phyloP scores from a whole-genome alignment of 2,113 vertebrate species.

The Antechinus flavipes region DNA sequence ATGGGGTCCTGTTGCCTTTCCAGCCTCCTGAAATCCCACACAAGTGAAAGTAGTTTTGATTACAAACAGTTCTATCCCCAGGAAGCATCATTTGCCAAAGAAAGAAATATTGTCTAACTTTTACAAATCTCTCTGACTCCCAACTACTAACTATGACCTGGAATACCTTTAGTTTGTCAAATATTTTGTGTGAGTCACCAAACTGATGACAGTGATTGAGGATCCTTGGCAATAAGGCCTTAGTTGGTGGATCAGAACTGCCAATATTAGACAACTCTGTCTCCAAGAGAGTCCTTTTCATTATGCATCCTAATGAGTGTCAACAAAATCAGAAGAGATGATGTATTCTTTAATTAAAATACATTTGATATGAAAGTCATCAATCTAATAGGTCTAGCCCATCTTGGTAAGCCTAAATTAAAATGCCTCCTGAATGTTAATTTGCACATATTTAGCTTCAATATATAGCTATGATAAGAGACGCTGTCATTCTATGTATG shows the following conservation, averaged over 20 bases:
- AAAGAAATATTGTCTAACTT: neutral
- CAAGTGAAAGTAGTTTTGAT: neutral
- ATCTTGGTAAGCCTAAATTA: neutral
- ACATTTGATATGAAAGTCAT: constrained; percentile 39
- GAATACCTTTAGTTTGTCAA: constrained; percentile 23
- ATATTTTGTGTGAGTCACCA: neutral
- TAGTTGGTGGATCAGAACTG: neutral
- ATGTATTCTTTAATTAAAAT: constrained; percentile 28
- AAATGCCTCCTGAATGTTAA: constrained; percentile 13
- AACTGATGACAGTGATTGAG: constrained; percentile 11
- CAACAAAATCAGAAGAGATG: neutral
- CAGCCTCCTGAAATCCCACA: neutral
- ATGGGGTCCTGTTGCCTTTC: neutral
- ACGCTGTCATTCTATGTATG: neutral
- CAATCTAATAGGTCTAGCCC: neutral
- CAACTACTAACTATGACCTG: neutral
- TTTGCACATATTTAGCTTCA: constrained; percentile 30
- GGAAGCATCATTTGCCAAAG: neutral
- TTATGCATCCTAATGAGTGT: neutral
- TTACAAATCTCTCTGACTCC: neutral
- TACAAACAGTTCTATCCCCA: neutral
- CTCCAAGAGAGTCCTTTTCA: constrained; percentile 13
- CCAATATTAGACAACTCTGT: neutral
- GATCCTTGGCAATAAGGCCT: neutral
- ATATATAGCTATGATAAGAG: constrained; percentile 26